These are phyloP conservation scores for Cirrhinus molitorella DNA, from an alignment of 2,797 vertebrate genomes.

Conservation along the genomic window DNA sequence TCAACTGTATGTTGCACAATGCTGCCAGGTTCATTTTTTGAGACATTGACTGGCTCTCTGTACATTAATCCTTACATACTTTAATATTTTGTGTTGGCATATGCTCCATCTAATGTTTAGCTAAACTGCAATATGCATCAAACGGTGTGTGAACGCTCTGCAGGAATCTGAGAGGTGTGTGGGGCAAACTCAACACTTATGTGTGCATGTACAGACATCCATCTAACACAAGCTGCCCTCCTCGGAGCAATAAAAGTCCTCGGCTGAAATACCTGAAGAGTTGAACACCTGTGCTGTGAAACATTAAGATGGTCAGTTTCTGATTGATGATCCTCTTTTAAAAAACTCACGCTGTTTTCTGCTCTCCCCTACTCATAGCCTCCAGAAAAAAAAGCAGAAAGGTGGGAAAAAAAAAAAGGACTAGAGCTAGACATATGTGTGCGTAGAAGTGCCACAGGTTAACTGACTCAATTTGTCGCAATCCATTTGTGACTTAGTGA, in stretches of 20 bases:
- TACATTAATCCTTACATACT: not conserved
- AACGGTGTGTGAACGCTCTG: not conserved
- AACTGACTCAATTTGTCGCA: constrained; percentile 69
- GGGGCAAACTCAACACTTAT: constrained; percentile 8
- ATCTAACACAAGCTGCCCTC: constrained; percentile 7
- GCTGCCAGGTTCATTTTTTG: not conserved
- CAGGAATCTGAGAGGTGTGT: not conserved
- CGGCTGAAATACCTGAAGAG: constrained; percentile 63
- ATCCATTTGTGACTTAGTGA: constrained; percentile 57
- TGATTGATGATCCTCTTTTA: constrained; percentile 69
- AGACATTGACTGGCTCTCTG: not conserved
- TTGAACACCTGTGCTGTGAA: constrained; percentile 68
- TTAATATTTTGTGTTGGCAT: constrained; percentile 7
- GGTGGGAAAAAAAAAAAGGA: not conserved
- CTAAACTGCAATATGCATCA: constrained; percentile 1
- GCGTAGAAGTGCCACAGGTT: constrained; percentile 68
- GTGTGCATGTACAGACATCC: constrained; percentile 24
- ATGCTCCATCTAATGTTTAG: not conserved
- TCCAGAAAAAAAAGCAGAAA: constrained; percentile 35
- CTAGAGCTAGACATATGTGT: constrained; percentile 57
- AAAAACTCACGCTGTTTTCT: constrained; percentile 42
- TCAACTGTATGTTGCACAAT: not conserved
- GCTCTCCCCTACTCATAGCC: constrained; percentile 50
- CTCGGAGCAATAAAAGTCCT: constrained; percentile 53
- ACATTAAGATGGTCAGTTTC: constrained; percentile 56